These are phyloP conservation scores for Talpa occidentalis DNA, from an alignment of 2,113 vertebrate species.

Conservation along the genomic window DNA sequence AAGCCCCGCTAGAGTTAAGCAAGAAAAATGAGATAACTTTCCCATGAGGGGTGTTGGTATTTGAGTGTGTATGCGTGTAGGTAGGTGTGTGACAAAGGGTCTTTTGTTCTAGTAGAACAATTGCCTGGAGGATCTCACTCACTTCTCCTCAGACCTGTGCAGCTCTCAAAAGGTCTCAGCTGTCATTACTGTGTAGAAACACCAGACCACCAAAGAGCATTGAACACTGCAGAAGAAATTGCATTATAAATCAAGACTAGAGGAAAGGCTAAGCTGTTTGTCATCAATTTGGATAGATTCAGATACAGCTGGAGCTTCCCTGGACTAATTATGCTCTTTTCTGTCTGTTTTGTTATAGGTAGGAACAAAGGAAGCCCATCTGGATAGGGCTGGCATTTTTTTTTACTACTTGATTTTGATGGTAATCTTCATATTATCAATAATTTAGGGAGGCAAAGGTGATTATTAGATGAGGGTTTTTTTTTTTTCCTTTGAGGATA, in stretches of 20 bases:
- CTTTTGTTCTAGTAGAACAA: background rate
- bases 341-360: background rate
- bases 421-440: background rate
- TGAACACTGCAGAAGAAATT: background rate
- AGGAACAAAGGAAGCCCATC: background rate
- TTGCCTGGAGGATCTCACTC: background rate
- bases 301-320: background rate
- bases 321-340: background rate
- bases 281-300: background rate
- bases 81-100: background rate
- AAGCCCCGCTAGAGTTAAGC: background rate
- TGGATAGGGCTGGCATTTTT: background rate
- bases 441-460: background rate
- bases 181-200: background rate
- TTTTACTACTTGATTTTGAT: background rate
- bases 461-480: background rate
- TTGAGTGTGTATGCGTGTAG: background rate
- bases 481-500: background rate
- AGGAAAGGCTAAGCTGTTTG: background rate
- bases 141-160: background rate
- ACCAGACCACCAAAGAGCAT: background rate
- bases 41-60: background rate
- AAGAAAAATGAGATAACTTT: background rate
- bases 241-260: background rate
- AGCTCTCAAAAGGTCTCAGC: background rate